Percentiles rank a stretch among this genome's conserved stretches.
Conservation (phyloP, 2,797 vertebrate species). For the Enoplosus armatus region DNA sequence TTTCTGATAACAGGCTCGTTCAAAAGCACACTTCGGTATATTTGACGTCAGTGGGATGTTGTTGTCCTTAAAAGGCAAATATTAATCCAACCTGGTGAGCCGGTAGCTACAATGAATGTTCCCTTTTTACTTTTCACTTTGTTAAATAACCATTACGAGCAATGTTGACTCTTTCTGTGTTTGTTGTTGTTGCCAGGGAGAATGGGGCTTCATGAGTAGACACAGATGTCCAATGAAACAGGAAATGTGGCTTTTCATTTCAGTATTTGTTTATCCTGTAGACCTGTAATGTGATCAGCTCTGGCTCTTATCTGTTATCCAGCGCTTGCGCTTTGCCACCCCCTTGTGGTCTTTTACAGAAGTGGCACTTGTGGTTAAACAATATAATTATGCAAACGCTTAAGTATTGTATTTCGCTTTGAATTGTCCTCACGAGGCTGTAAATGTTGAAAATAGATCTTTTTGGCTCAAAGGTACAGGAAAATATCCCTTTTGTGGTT, state of each 20-base stretch:
- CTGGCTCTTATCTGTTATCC: neutral
- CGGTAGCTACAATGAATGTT: neutral
- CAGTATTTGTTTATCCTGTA: conserved; percentile 22
- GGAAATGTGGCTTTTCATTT: conserved; percentile 19
- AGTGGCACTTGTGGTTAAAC: conserved; percentile 38
- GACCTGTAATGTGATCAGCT: neutral
- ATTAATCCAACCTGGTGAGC: conserved; percentile 6
- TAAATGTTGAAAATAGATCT: conserved; percentile 65
- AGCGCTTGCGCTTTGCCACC: conserved; percentile 39
- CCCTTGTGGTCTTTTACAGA: conserved; percentile 67
- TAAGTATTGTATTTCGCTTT: conserved; percentile 48
- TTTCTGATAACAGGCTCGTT: conserved; percentile 5
- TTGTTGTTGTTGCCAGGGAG: neutral
- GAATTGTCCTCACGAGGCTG: conserved; percentile 7
- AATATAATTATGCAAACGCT: conserved; percentile 32
- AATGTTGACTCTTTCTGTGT: conserved; percentile 23
- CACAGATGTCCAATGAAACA: neutral
- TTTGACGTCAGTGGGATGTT: neutral
- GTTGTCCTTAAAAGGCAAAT: conserved; percentile 8
- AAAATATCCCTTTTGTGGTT: conserved; percentile 65
- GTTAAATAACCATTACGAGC: neutral
- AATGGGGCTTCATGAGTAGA: neutral
- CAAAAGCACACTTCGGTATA: conserved; percentile 1
- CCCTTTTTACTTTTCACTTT: neutral
- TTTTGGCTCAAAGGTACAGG: conserved; percentile 43